phyloP scores from a whole-genome alignment of 2,113 vertebrate species.

The Myotis davidii region DNA sequence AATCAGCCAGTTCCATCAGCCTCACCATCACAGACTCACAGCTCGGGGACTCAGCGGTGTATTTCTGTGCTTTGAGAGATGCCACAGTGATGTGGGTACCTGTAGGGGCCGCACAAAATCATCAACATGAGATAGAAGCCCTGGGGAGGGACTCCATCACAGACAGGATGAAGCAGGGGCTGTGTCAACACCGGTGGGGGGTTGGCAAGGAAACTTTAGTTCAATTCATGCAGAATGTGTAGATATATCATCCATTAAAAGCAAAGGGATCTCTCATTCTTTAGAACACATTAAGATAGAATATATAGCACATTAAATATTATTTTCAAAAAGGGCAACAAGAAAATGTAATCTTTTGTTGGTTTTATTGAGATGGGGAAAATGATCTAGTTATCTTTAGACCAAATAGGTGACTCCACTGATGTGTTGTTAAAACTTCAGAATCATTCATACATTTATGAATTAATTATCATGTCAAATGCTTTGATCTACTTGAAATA shows the following conservation, averaged over 20 bases:
- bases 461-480: background rate
- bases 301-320: background rate
- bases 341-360: background rate
- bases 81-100: background rate
- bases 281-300: background rate
- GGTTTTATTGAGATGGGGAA: background rate
- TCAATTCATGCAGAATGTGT: background rate
- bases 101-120: background rate
- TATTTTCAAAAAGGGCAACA: background rate
- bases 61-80: slow-evolving; percentile 61
- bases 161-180: background rate
- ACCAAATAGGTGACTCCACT: background rate
- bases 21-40: slow-evolving; percentile 22
- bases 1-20: background rate
- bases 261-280: background rate
- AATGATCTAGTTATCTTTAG: background rate
- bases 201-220: background rate
- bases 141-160: background rate
- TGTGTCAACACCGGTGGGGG: background rate
- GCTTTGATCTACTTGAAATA: background rate
- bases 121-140: background rate
- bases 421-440: background rate
- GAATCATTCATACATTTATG: background rate
- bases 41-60: slow-evolving; percentile 28
- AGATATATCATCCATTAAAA: background rate